Percentiles rank a stretch among this genome's conserved stretches.
These are phyloP conservation scores for Paramormyrops kingsleyae DNA, from an alignment of 2,113 vertebrate species.

Conservation along the genomic window DNA sequence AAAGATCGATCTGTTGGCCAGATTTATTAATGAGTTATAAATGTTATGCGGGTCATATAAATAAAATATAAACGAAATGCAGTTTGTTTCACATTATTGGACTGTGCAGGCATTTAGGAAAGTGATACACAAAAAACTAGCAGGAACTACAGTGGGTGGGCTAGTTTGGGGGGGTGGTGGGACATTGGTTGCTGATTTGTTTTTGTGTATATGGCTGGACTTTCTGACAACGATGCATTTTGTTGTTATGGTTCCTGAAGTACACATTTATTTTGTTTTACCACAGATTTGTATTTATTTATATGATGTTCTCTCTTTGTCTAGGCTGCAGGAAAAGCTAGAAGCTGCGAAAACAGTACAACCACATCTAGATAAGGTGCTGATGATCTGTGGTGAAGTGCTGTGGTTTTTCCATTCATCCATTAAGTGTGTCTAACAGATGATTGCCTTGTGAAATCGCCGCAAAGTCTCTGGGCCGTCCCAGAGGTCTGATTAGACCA, in stretches of 20 bases:
- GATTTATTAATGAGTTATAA: not conserved
- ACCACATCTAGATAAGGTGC: constrained; percentile 92
- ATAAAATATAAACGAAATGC: not conserved
- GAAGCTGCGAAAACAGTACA: constrained; percentile 59
- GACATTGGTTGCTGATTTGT: not conserved
- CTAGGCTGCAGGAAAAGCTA: constrained; percentile 81
- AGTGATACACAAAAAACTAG: not conserved
- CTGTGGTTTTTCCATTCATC: not conserved
- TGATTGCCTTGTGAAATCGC: not conserved
- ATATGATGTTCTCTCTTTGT: constrained; percentile 31
- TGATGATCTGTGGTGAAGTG: not conserved
- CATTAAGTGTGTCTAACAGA: not conserved
- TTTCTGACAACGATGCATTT: not conserved
- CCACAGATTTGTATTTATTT: not conserved
- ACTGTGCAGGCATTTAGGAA: not conserved
- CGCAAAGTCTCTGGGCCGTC: not conserved
- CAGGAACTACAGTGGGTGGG: constrained; percentile 17
- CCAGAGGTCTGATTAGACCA: not conserved
- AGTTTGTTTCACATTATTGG: not conserved
- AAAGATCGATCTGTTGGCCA: not conserved
- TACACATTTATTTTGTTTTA: not conserved
- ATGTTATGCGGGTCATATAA: not conserved
- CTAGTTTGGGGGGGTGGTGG: not conserved
- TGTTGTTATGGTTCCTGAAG: not conserved
- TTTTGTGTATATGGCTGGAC: not conserved